Evolutionary conservation across 2,888 invertebrate species (phyloP).

Genomic region (Cataglyphis albicans): DNA sequence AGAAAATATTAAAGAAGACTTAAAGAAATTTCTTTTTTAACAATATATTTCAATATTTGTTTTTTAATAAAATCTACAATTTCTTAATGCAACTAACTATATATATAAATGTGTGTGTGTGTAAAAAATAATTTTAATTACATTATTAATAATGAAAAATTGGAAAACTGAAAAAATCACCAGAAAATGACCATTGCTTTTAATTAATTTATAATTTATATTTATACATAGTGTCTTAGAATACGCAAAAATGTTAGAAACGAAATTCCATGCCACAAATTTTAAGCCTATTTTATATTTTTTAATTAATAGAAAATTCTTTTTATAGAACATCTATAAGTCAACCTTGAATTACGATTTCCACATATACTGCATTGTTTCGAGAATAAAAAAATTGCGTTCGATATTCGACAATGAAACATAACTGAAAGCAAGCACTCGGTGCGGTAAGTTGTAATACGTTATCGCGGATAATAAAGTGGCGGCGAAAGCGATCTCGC

Average conservation of each 20-base stretch:
- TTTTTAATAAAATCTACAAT: not conserved
- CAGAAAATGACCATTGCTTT: not conserved
- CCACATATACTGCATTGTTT: not conserved
- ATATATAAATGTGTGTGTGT: not conserved
- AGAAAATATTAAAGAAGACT: not conserved
- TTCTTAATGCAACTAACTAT: not conserved
- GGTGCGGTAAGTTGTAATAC: not conserved
- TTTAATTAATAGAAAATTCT: not conserved
- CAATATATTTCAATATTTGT: not conserved
- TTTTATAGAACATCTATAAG: not conserved
- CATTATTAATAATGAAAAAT: not conserved
- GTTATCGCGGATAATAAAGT: conserved; percentile 30
- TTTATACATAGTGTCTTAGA: not conserved
- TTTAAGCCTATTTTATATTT: not conserved
- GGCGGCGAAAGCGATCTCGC: not conserved
- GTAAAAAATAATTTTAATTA: not conserved
- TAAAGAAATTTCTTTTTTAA: not conserved
- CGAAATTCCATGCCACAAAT: not conserved
- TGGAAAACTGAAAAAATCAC: not conserved
- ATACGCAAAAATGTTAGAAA: not conserved
- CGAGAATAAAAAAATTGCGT: not conserved
- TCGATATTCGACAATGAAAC: not conserved
- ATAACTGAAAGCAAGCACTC: not conserved
- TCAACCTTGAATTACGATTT: not conserved
- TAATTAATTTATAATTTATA: not conserved